Base-by-base conservation (phyloP, 1,140 invertebrate species). In the Steinernema feltiae region DNA sequence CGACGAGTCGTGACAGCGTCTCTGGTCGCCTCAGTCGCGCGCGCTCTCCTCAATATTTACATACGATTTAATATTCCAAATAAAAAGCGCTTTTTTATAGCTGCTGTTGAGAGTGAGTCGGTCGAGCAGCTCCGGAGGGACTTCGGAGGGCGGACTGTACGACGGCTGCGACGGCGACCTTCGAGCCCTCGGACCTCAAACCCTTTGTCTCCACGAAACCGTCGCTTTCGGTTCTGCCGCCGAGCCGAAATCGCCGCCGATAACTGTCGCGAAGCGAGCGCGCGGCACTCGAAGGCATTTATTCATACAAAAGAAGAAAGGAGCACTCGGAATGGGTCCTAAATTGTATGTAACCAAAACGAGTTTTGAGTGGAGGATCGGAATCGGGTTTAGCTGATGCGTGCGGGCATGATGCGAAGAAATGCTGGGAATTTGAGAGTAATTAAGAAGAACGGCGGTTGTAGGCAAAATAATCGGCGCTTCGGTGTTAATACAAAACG, bases 331-430 rank as follows among this genome's bases (percentile, higher is more conserved):
- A 63, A 63, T 63, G 12, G 53, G 53, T 63, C 53, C 24, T 63
- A 63, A 63, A 63, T 63, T 63, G 53, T 63, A 63, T 63, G 53
- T 63, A 63, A 63, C 53, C 53, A 63, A 63, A 63, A 63, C 53
- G 53, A 63, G 53, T 63, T 63, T 63, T 12, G 53, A 63, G 53
- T 63, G 53, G 15, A 63, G 53, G 53, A 63, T 63, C 53, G 53
- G 53, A 63, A 63, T 63, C 53, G 53, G 53, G 53, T 63, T 63
- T 63, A 63, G 53, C 53, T 63, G 53, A 63, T 63, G 53, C 53
- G 53, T 63, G 53, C 53, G 53, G 53, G 53, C 53, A 63, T 63
- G 12, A 63, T 17, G 24, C 53, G 53, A 63, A 63, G 53, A 63
- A 63, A 63, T 63, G 53, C 53, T 63, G 53, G 53, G 53, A 63